Percentiles rank a stretch among this genome's conserved stretches.
These are phyloP conservation scores for Choreutis nemorana DNA, from an alignment of 2,888 invertebrate species.

Conservation along the genomic window DNA sequence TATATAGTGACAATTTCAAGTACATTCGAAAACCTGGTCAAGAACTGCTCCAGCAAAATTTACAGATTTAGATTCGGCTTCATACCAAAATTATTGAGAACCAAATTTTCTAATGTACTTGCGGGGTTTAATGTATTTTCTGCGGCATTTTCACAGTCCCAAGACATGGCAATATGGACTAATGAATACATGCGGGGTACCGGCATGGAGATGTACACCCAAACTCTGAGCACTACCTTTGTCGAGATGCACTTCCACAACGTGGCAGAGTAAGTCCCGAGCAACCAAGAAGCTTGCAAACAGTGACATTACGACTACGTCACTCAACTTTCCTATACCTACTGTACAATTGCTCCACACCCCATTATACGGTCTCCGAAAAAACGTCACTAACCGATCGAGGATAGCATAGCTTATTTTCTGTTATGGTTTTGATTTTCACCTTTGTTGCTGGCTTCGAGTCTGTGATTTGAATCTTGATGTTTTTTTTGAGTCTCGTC, in stretches of 20 bases:
- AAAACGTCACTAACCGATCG: slow-evolving; percentile 41
- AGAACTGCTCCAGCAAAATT: neutral
- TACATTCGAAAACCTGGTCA: slow-evolving; percentile 13
- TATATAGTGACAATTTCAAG: slow-evolving; percentile 6
- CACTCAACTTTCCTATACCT: slow-evolving; percentile 28
- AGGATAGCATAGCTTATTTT: slow-evolving; percentile 39
- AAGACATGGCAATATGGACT: slow-evolving; percentile 97
- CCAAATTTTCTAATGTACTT: slow-evolving; percentile 16
- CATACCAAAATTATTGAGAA: neutral
- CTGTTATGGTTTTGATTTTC: slow-evolving; percentile 24
- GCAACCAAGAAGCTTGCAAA: slow-evolving; percentile 41
- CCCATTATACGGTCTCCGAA: slow-evolving; percentile 31
- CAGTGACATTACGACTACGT: slow-evolving; percentile 34
- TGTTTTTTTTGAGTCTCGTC: slow-evolving; percentile 29
- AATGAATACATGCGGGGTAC: slow-evolving; percentile 99
- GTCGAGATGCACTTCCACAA: slow-evolving; percentile 98
- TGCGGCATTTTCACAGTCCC: slow-evolving; percentile 78
- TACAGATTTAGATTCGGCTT: neutral
- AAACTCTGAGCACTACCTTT: slow-evolving; percentile 97
- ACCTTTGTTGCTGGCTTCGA: slow-evolving; percentile 41
- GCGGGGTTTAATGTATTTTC: slow-evolving; percentile 30
- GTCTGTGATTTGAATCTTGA: slow-evolving; percentile 29
- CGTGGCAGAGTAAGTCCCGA: slow-evolving; percentile 96
- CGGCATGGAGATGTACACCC: slow-evolving; percentile 99
- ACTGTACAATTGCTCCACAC: slow-evolving; percentile 30